Conservation (phyloP, 2,797 vertebrate genomes). For the Delichon dasypus region DNA sequence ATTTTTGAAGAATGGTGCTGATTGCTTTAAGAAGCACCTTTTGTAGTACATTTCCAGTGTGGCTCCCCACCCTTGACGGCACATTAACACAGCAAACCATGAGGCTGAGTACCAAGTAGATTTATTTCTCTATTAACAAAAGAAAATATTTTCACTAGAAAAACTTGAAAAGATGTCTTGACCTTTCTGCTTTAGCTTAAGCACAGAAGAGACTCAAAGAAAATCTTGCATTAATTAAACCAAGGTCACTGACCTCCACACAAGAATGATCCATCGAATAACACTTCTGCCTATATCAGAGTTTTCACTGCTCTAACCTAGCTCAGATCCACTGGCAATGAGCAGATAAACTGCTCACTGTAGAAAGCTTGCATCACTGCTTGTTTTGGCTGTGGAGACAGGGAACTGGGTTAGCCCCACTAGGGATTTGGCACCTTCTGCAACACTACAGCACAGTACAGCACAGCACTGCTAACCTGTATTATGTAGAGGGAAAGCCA, state of each 20-base stretch:
- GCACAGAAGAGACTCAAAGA: not conserved
- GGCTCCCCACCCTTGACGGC: not conserved
- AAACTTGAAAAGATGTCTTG: not conserved
- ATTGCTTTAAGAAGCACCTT: not conserved
- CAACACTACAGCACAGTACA: not conserved
- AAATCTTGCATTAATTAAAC: not conserved
- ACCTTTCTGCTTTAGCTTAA: not conserved
- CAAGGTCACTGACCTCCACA: not conserved
- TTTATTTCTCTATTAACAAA: slow-evolving; percentile 21
- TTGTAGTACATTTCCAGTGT: not conserved
- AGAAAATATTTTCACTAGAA: not conserved
- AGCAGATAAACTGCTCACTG: not conserved
- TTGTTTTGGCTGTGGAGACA: not conserved
- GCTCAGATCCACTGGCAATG: not conserved
- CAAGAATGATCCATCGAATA: not conserved
- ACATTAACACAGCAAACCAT: not conserved
- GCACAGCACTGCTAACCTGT: not conserved
- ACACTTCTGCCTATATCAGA: not conserved
- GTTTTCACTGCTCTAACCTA: not conserved
- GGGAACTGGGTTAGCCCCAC: not conserved
- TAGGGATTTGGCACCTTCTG: not conserved
- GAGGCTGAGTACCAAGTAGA: not conserved
- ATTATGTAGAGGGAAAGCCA: rapidly evolving
- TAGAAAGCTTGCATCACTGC: not conserved
- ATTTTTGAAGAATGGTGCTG: not conserved